Evolutionary conservation across 2,888 invertebrate genomes (phyloP), one percentile per base, ranked within the genome.

Genomic region (Encarsia formosa): DNA sequence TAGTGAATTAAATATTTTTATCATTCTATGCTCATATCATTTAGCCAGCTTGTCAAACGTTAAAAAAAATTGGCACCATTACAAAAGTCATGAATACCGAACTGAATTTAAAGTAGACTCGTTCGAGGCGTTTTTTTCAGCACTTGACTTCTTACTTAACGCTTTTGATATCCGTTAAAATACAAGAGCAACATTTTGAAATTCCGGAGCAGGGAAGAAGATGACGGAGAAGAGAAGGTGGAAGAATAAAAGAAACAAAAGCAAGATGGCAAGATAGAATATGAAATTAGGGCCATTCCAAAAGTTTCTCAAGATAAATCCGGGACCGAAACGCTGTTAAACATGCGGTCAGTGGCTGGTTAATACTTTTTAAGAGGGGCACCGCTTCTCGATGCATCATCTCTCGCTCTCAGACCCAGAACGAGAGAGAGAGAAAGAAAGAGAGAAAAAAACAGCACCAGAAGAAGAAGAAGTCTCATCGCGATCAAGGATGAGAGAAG

Each of bases 311-410:
- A 51, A 50, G 53, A 56, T 56, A 50, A 56, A 56, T 52, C 41
- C 49, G 48, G 47, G 38, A 15, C 35, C 11, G 32, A 38, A 47
- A 34, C 22, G 29, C 22, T 42, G 49, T 49, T 45, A 19, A 53
- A 45, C 49, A 4, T 19, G 56, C 49, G 57, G 54, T 51, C 56
- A 54, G 54, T 55, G 58, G 49, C 48, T 55, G 48, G 48, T 51
- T 54, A 54, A 55, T 54, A 53, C 52, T 54, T 57, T 61, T 59
- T 53, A 53, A n/a, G n/a, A 52, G 53, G 54, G 46, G 60, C 60
- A 61, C 64, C 54, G 52, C 59, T 53, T 47, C 53, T 45, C 65
- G 64, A 66, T 65, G 66, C 63, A 66, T 66, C 67, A 65, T 66
- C 65, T 64, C 55, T 52, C 54, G 32, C 55, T 32, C 35, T 3